These are phyloP conservation scores for Numida meleagris DNA, from an alignment of 2,113 vertebrate species.

Conservation along the genomic window DNA sequence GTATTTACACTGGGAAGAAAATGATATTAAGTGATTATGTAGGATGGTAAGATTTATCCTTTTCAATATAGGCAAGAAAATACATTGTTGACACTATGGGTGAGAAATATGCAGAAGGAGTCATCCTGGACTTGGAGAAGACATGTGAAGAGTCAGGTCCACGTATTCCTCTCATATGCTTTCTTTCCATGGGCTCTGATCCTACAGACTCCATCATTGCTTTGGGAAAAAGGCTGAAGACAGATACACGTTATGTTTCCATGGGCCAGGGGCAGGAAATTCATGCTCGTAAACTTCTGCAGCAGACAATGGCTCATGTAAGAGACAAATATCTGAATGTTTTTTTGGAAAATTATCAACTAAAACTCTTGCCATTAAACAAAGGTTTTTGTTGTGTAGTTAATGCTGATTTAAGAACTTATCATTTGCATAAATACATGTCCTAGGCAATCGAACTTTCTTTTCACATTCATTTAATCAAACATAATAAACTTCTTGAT, in stretches of 20 bases:
- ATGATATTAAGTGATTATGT: neutral
- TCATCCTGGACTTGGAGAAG: slow-evolving; percentile 90
- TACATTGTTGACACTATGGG: slow-evolving; percentile 91
- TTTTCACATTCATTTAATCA: neutral
- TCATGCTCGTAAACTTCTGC: slow-evolving; percentile 91
- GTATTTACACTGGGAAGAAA: neutral
- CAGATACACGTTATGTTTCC: slow-evolving; percentile 89
- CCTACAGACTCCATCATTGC: slow-evolving; percentile 93
- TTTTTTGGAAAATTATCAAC: neutral
- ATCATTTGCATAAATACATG: neutral
- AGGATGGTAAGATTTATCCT: neutral
- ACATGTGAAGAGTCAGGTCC: slow-evolving; percentile 94
- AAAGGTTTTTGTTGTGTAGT: neutral
- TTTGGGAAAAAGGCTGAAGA: slow-evolving; percentile 88
- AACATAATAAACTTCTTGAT: neutral
- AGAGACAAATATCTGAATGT: slow-evolving; percentile 30
- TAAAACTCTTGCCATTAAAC: neutral
- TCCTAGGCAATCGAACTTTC: neutral
- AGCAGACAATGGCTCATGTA: slow-evolving; percentile 90
- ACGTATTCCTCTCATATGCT: slow-evolving; percentile 90
- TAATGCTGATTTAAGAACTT: neutral
- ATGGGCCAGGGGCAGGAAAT: slow-evolving; percentile 97
- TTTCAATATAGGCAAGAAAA: slow-evolving; percentile 86
- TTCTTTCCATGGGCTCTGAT: slow-evolving; percentile 96
- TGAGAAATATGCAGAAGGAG: slow-evolving; percentile 88